Evolutionary conservation across 2,113 vertebrate genomes (phyloP), one percentile per base, ranked within the genome.

Genomic region (Nerophis lumbriciformis): DNA sequence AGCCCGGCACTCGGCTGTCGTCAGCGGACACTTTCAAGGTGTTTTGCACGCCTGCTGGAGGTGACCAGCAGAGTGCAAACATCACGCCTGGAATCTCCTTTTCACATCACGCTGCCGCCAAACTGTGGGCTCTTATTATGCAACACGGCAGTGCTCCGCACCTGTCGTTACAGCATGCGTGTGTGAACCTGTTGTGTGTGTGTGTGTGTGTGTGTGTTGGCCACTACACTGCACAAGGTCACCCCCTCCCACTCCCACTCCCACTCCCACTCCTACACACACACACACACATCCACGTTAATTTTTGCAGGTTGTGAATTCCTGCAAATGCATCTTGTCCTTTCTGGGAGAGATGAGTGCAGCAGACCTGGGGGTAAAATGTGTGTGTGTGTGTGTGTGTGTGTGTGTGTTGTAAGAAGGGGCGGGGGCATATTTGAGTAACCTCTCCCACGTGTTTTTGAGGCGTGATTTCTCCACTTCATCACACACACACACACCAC

Each of bases 201-300:
- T 11, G 11, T 53, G 28, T 3, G 42, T 10, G 19, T 8, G 21
- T 19, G 51, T 50, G 48, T 48, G n/a, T 50, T 50, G 59, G 15
- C 16, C 14, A 55, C 55, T 84, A 15, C 66, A 76, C 61, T 75
- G 75, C 79, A 85, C 90, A 92, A 92, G 90, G 90, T 92, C 90
- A 92, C 80, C 64, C 69, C 55, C n/a, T n/a, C 47, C 8, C n/a
- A 35, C 10, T 14, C 19, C 16, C n/a, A n/a, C n/a, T n/a, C 59
- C 5, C 35, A 6, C 14, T 11, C 47, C 8, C n/a, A 35, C 10
- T 14, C 19, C 16, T 14, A 19, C 8, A 4, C 56, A 11, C 10
- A 14, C 21, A 9, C 19, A 9, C 19, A 3, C 35, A 6, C 15
- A 9, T 28, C 8, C n/a, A 35, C 10, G 8, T 16, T 28, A 1